A percentile compares a stretch with the other conserved stretches of the same genome.
Evolutionary conservation across 2,113 vertebrate genomes (phyloP).

Genomic region (Marmota monax): DNA sequence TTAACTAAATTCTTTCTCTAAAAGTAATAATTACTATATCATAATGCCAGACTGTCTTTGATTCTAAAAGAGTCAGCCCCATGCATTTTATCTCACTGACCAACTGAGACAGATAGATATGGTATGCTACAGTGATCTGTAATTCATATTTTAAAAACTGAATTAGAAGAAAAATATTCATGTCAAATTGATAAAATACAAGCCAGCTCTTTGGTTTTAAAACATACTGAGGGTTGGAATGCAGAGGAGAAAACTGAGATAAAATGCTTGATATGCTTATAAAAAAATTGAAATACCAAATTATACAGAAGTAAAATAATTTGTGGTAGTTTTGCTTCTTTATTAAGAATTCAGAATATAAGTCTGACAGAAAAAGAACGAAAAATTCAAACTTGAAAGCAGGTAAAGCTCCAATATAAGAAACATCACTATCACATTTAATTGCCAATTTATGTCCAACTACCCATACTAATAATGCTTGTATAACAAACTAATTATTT

Average conservation of each 20-base stretch:
- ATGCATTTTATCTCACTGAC: slow-evolving; percentile 32
- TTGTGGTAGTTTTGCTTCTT: slow-evolving; percentile 30
- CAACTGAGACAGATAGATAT: neutral
- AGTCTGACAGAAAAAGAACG: neutral
- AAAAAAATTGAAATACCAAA: slow-evolving; percentile 5
- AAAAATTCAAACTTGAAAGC: slow-evolving; percentile 23
- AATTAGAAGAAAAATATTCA: neutral
- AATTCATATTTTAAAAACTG: neutral
- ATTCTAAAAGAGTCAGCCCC: neutral
- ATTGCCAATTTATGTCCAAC: neutral
- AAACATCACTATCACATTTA: slow-evolving; percentile 21
- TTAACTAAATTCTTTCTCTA: slow-evolving; percentile 37
- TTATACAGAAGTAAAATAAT: slow-evolving; percentile 3
- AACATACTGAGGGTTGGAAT: neutral
- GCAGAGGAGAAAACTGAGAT: neutral
- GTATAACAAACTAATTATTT: neutral
- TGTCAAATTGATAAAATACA: slow-evolving; percentile 36
- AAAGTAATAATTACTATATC: neutral
- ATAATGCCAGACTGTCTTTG: neutral
- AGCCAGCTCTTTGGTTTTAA: neutral
- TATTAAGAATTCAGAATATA: neutral
- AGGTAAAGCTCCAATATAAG: neutral
- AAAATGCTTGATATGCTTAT: slow-evolving; percentile 1
- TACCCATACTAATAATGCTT: neutral
- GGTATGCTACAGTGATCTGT: neutral